A percentile compares a stretch with the other conserved stretches of the same genome.
phyloP scores from a whole-genome alignment of 2,797 vertebrate genomes.

The Capromys pilorides region DNA sequence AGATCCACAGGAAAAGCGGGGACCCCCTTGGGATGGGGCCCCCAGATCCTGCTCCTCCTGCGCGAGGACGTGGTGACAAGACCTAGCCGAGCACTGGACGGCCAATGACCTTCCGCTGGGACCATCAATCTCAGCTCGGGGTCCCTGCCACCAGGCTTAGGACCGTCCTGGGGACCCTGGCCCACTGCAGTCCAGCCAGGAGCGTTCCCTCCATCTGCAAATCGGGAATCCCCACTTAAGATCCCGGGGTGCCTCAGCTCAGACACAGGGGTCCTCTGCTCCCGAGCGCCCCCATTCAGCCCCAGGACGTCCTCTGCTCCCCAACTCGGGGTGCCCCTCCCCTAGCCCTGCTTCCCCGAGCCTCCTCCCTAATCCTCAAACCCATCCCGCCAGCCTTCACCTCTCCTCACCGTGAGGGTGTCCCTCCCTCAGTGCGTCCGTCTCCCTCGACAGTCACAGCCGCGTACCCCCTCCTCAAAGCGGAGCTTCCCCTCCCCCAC shows the following conservation, averaged over 20 bases:
- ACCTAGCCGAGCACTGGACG: not conserved
- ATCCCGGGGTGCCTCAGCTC: conserved; percentile 52
- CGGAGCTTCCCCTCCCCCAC: conserved; percentile 47
- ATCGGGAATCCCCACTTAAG: conserved; percentile 68
- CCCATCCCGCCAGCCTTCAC: not conserved
- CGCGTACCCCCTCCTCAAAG: not conserved
- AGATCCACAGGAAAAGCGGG: not conserved
- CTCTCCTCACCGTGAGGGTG: conserved; percentile 2
- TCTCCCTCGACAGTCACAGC: not conserved
- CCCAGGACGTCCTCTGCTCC: conserved; percentile 18
- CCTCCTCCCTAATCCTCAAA: conserved; percentile 50
- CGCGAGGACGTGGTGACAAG: not conserved
- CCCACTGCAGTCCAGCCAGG: not conserved
- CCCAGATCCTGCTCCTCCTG: conserved; percentile 28
- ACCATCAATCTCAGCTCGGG: not conserved
- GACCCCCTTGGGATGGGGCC: not conserved
- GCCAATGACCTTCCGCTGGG: not conserved
- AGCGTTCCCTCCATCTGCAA: conserved; percentile 52
- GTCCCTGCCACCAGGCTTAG: not conserved
- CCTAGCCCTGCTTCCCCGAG: not conserved
- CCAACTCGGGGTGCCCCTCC: conserved; percentile 58
- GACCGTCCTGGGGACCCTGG: not conserved
- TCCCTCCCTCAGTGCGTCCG: not conserved
- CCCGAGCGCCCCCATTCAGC: not conserved
- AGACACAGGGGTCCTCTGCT: not conserved